Conservation (phyloP, 2,113 vertebrate genomes). For the Oryzias javanicus region DNA sequence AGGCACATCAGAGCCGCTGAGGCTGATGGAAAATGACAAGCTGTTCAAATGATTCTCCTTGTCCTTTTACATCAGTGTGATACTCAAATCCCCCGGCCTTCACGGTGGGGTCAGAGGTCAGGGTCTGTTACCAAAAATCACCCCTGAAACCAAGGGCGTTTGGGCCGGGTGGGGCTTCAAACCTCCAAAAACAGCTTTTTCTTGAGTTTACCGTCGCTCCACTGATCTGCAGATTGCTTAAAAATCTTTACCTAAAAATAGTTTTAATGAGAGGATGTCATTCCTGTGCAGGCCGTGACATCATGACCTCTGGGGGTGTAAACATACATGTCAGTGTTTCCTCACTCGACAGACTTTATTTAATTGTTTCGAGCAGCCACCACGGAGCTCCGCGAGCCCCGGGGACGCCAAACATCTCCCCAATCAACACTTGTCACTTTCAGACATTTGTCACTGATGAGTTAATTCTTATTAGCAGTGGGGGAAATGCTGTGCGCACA, state of each 20-base stretch:
- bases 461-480: constrained; percentile 33
- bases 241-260: too few relatives aligned
- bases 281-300: constrained; percentile 18
- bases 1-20: constrained; percentile 37
- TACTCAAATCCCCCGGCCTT: constrained; percentile 8
- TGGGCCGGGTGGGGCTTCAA: constrained; percentile 7
- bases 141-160: constrained; percentile 20
- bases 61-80: constrained; percentile 50
- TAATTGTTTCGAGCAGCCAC: not conserved
- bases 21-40: constrained; percentile 55
- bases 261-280: constrained; percentile 2
- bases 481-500: constrained; percentile 14
- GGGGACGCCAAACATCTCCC: constrained; percentile 21
- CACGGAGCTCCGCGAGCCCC: not conserved
- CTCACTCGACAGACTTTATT: constrained; percentile 12
- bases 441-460: constrained; percentile 21
- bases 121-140: constrained; percentile 37
- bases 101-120: constrained; percentile 46
- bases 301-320: constrained; percentile 30
- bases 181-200: constrained; percentile 5
- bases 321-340: constrained; percentile 14
- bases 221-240: too few relatives aligned
- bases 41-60: constrained; percentile 54
- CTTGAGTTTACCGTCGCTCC: too few relatives aligned
- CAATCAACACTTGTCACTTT: constrained; percentile 19